Evolutionary conservation across 2,797 vertebrate genomes (phyloP).

Genomic region (Muraenolepis orangiensis): DNA sequence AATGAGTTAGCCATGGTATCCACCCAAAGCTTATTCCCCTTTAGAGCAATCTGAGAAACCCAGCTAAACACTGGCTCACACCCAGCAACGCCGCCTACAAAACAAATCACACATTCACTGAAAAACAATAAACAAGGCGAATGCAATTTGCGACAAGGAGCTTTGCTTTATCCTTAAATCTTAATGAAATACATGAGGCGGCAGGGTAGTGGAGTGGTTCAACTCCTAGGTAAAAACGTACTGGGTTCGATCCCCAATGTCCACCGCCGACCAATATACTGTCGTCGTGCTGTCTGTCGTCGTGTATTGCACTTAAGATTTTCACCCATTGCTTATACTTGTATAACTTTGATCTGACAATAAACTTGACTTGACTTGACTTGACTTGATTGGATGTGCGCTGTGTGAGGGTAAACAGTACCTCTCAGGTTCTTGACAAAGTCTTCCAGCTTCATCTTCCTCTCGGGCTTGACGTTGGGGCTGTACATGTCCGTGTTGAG

Average conservation of each 20-base stretch:
- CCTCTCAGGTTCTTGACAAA: constrained; percentile 96
- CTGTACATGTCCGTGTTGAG: constrained; percentile 99
- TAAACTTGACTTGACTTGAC: no score
- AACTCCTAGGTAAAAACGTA: neutral
- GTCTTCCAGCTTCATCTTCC: constrained; percentile 98
- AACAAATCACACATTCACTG: neutral
- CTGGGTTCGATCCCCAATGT: neutral
- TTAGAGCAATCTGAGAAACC: neutral
- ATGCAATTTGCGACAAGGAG: neutral
- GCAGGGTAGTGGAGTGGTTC: neutral
- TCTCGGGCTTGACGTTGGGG: constrained; percentile 94
- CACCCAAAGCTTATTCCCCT: neutral
- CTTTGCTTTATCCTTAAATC: neutral
- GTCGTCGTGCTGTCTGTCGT: no score
- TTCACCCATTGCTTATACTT: no score
- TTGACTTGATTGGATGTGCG: neutral
- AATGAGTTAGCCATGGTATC: neutral
- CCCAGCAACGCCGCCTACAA: neutral
- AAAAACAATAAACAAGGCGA: neutral
- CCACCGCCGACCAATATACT: neutral
- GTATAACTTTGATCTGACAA: no score
- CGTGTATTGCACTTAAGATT: no score
- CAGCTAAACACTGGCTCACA: neutral
- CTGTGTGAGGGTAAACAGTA: constrained; percentile 44
- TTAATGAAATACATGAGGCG: neutral